A percentile compares a stretch with the other conserved stretches of the same genome.
phyloP scores from a whole-genome alignment of 2,113 vertebrate genomes.

The rabbit (Oryctolagus cuniculus) region mOryCun1.1 NC_091443.1:38425001-38425500 shows the following conservation, averaged over 20 bases:
- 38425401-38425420: no score
- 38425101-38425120: slow-evolving; percentile 25
- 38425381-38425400: no score
- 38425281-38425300: slow-evolving; percentile 26
- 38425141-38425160: neutral
- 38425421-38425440: no score
- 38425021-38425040: slow-evolving; percentile 6
- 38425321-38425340: slow-evolving; percentile 29
- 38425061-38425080: slow-evolving; percentile 27
- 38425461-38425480: no score
- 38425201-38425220: slow-evolving; percentile 49
- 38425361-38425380: no score
- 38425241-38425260: neutral
- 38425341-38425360: slow-evolving; percentile 18
- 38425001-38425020: slow-evolving; percentile 24
- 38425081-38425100: neutral
- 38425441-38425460: no score
- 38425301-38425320: slow-evolving; percentile 33
- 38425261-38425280: slow-evolving; percentile 14
- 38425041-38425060: slow-evolving; percentile 46
- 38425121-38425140: slow-evolving; percentile 6
- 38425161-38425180: neutral
- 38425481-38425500: no score
- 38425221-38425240: neutral
- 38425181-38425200: neutral